Evolutionary conservation across 2,113 vertebrate species (phyloP).

Genomic region (Octodon degus): DNA sequence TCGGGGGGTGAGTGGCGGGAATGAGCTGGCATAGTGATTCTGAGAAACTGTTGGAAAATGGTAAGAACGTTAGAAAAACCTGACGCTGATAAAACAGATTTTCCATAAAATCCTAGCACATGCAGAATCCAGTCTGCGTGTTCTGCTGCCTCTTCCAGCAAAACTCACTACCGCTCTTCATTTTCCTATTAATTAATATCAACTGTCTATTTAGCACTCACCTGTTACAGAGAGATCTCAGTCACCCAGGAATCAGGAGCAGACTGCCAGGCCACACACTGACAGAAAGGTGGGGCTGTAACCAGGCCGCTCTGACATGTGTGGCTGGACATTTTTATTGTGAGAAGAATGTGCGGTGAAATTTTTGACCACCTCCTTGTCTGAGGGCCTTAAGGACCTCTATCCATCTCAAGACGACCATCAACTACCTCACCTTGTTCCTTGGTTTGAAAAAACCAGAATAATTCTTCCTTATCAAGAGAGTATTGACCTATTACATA

Average conservation of each 20-base stretch:
- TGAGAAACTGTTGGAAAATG: not conserved
- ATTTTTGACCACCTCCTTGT: not conserved
- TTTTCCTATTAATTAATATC: not conserved
- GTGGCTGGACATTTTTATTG: not conserved
- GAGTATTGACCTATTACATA: not conserved
- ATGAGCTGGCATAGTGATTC: not conserved
- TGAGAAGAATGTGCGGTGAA: not conserved
- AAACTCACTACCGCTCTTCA: not conserved
- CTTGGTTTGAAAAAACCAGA: constrained; percentile 12
- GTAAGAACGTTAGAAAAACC: not conserved
- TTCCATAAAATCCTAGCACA: not conserved
- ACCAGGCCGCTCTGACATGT: not conserved
- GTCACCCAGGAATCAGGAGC: not conserved
- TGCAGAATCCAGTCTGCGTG: not conserved
- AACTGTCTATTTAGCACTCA: not conserved
- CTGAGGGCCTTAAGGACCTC: not conserved
- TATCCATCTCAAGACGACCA: not conserved
- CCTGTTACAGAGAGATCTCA: not conserved
- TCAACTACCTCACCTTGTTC: not conserved
- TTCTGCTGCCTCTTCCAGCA: not conserved
- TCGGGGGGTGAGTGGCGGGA: not conserved
- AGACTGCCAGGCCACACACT: not conserved
- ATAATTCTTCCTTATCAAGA: not conserved
- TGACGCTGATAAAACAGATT: not conserved
- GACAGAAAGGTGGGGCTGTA: not conserved